Evolutionary conservation across 2,888 invertebrate species (phyloP), one percentile per base, ranked within the genome.

Genomic region (Agonum fuliginosum): DNA sequence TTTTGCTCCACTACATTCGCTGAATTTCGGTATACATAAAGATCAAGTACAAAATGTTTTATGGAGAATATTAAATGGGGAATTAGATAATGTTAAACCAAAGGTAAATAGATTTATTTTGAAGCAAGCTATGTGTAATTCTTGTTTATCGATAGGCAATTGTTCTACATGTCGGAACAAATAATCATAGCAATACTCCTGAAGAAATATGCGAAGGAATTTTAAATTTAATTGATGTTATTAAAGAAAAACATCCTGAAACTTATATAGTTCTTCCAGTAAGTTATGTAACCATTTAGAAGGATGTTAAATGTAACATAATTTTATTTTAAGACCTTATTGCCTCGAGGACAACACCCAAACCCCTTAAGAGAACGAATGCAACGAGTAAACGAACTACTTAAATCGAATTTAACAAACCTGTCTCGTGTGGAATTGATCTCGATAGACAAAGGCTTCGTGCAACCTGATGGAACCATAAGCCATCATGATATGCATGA

Each of bases 401-500:
- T 97, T 78, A 90, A 89, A 83, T 91, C 91, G 80, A 91, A 91
- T 84, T 85, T 88, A 80, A 84, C 87, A 81, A 89, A 90, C 80
- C 87, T 93, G 82, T 88, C 91, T 80, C 93, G 93, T 85, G 92
- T 94, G 72, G 95, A 95, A 88, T 91, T 94, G 83, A 92, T 97
- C 46, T 88, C 90, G 80, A 93, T 95, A 83, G 95, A 95, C 83
- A 93, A 94, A 83, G 93, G 93, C 58, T 91, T 95, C 81, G 88
- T 95, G 74, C 94, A 94, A 86, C 89, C 90, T 58, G 94, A 94
- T 87, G 94, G 95, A 1, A 91, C 92, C 51, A 96, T 97, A 78
- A 94, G 94, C 84, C 95, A 95, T 84, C 93, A 93, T 83, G 97
- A 97, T 85, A 95, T 97, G 95, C 93, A 95, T 84, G 97, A 97